Evolutionary conservation across 2,113 vertebrate genomes (phyloP).

Genomic region (Xyliphius kryptos): DNA sequence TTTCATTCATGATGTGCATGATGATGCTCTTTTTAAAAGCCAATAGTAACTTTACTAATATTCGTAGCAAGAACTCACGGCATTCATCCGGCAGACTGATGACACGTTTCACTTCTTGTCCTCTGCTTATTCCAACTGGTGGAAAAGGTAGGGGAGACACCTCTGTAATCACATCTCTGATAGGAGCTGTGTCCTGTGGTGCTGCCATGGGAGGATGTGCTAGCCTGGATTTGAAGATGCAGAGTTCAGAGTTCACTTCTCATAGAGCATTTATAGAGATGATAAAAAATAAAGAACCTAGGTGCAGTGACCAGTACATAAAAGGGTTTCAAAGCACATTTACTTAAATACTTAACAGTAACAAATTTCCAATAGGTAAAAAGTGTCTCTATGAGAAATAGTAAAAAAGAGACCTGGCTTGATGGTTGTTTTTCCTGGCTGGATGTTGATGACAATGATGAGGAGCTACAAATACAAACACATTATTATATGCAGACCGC

Average conservation of each 20-base stretch:
- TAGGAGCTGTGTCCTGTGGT: conserved; percentile 9
- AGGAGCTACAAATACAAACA: too few species aligned
- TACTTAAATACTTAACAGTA: too few species aligned
- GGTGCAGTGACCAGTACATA: too few species aligned
- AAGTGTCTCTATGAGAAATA: too few species aligned
- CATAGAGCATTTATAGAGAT: too few species aligned
- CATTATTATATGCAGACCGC: too few species aligned
- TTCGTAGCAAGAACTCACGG: conserved; percentile 27
- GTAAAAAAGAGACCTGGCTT: too few species aligned
- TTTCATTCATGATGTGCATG: not conserved
- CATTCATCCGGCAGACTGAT: conserved; percentile 46
- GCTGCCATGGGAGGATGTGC: not conserved
- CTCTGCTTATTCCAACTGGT: not conserved
- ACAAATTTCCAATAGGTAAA: too few species aligned
- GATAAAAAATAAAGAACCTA: too few species aligned
- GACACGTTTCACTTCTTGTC: conserved; percentile 30
- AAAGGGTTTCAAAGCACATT: too few species aligned
- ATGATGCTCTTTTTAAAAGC: not conserved
- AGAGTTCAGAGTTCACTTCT: not conserved
- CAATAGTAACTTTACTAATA: not conserved
- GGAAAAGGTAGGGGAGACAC: conserved; percentile 17
- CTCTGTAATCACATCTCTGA: conserved; percentile 34
- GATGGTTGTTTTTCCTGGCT: too few species aligned
- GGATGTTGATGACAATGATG: too few species aligned
- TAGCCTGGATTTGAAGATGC: not conserved